These are phyloP conservation scores for Dynastes grantii DNA, from an alignment of 2,888 invertebrate species.

Conservation along the genomic window DNA sequence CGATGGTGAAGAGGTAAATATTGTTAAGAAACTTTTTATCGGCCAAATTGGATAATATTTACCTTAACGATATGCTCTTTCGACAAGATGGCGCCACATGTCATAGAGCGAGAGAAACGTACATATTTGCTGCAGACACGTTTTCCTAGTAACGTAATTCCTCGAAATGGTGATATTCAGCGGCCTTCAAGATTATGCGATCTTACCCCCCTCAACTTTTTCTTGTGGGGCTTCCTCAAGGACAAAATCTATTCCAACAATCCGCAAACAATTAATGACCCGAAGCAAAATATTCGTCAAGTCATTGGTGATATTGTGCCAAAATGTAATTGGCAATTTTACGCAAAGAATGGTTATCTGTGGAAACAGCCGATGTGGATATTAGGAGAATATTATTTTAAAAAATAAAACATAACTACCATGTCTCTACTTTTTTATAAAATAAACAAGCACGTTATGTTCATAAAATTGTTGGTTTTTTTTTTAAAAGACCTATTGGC, in stretches of 20 bases:
- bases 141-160: neutral
- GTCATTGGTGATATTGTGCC: constrained; percentile 4
- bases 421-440: too few species aligned
- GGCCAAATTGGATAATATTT: neutral
- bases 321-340: constrained; percentile 3
- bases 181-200: neutral
- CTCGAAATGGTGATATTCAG: neutral
- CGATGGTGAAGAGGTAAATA: neutral
- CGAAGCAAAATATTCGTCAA: constrained; percentile 9
- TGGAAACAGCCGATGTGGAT: too few species aligned
- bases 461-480: too few species aligned
- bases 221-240: neutral
- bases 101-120: neutral
- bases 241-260: neutral
- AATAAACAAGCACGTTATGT: too few species aligned
- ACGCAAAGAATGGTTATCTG: neutral
- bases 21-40: neutral
- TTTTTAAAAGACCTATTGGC: too few species aligned
- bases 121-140: neutral
- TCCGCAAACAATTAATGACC: neutral
- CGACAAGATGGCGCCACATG: neutral
- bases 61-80: neutral
- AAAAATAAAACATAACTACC: too few species aligned
- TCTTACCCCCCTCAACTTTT: neutral
- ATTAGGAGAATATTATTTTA: too few species aligned